Base-by-base conservation (phyloP, 1,140 invertebrate genomes). In the Pseudomyrmex dendroicus region DNA sequence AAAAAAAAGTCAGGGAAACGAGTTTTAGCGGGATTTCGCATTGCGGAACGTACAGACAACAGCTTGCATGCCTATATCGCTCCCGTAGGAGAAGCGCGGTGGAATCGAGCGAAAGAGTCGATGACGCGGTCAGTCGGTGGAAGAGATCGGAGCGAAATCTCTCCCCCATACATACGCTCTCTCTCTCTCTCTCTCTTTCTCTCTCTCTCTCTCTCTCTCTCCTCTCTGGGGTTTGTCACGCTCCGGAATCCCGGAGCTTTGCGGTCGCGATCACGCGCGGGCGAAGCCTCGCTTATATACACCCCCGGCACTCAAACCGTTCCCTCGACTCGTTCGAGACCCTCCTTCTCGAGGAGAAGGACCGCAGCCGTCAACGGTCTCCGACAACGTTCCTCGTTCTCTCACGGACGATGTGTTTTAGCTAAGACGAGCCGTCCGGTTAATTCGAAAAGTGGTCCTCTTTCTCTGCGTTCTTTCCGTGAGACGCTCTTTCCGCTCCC, bases 371-470 rank as follows among this genome's bases (percentile, higher is more conserved):
- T 52, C 68, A 46, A 84, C 52, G 35, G 35, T 35, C 83, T 46
- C 68, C n/a, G 10, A 35, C 57, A 12, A 22, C 63, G 46, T 35
- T 15, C 56, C 48, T 46, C 20, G n/a, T 73, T 10, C 52, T 78
- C 73, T 72, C 35, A 86, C 48, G 67, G 57, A 80, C 83, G 50
- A 70, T 12, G 86, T 84, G 73, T 86, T 78, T 83, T 78, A 86
- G 73, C 67, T 78, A 83, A 87, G 84, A 76, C 72, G 52, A 86
- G 70, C 67, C 82, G 76, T 72, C 52, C 78, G 59, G 87, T 85
- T 88, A 89, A 89, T 89, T 89, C 85, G 85, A 87, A 86, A 83
- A 88, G 85, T 86, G 87, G 77, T 56, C 67, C 77, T 68, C 59
- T 73, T 50, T 72, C 66, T 84, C 66, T 62, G 17, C n/a, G 54